These are phyloP conservation scores for Myxocyprinus asiaticus DNA, from an alignment of 2,113 vertebrate species.

Conservation along the genomic window DNA sequence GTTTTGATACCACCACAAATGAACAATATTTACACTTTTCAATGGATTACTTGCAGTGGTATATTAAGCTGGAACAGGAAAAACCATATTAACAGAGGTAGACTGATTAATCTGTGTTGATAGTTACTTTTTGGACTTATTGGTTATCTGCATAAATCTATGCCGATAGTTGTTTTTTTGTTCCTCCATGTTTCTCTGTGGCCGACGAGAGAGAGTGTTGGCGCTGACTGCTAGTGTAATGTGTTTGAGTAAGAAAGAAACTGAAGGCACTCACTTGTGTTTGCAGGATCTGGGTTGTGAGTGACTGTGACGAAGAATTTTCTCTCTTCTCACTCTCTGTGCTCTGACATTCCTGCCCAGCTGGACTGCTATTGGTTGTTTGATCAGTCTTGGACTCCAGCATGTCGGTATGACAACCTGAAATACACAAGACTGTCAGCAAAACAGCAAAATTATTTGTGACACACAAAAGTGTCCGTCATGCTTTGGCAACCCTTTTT, in stretches of 20 bases:
- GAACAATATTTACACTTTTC: no score
- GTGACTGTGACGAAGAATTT: conserved; percentile 27
- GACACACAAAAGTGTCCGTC: not conserved
- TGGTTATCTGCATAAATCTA: no score
- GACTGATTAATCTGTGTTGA: no score
- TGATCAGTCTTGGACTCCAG: conserved; percentile 79
- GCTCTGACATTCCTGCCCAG: conserved; percentile 64
- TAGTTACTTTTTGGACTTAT: no score
- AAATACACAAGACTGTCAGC: conserved; percentile 5
- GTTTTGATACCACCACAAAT: no score
- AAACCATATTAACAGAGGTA: no score
- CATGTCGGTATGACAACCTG: conserved; percentile 75
- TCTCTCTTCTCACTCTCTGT: conserved; percentile 54
- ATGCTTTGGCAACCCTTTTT: not conserved
- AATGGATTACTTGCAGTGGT: no score
- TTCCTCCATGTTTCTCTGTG: no score
- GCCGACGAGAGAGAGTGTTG: not conserved
- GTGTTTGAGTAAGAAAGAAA: not conserved
- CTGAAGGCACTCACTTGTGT: conserved; percentile 27
- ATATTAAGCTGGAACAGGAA: no score
- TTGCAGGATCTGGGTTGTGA: conserved; percentile 10
- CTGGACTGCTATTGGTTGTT: conserved; percentile 69
- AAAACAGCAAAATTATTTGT: not conserved
- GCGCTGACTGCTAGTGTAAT: not conserved
- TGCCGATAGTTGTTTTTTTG: no score